Evolutionary conservation across 2,113 vertebrate genomes (phyloP).

Genomic region (Macrotis lagotis): DNA sequence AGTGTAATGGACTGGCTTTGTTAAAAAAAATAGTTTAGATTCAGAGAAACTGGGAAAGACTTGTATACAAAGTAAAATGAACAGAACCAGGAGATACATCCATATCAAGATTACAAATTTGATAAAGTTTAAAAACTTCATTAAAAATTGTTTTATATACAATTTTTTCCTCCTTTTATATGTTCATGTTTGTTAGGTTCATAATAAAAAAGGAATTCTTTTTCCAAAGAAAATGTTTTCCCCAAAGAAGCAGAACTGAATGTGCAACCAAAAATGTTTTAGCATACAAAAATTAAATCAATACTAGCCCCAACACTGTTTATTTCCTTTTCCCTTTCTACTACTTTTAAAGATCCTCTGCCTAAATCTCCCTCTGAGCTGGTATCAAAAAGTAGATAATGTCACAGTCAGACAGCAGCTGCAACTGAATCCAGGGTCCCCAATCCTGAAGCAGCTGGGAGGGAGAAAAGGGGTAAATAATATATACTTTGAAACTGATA

Average conservation of each 20-base stretch:
- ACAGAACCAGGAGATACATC: background rate
- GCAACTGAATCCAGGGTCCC: slow-evolving; percentile 72
- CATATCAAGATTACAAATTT: background rate
- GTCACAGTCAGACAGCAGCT: slow-evolving; percentile 76
- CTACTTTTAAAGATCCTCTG: slow-evolving; percentile 72
- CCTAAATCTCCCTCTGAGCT: slow-evolving; percentile 74
- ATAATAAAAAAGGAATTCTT: background rate
- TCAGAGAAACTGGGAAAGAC: background rate
- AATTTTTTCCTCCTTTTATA: background rate
- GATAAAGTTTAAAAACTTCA: background rate
- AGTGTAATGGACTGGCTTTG: background rate
- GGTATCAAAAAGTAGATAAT: slow-evolving; percentile 72
- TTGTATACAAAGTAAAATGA: background rate
- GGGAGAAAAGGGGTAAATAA: slow-evolving; percentile 50
- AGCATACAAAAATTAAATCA: slow-evolving; percentile 59
- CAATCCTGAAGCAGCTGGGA: slow-evolving; percentile 76
- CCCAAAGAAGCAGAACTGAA: slow-evolving; percentile 51
- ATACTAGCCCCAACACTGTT: slow-evolving; percentile 45
- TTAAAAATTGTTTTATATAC: background rate
- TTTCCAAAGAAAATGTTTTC: background rate
- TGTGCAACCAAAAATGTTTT: slow-evolving; percentile 29
- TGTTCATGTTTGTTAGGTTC: background rate
- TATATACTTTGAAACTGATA: slow-evolving; percentile 20
- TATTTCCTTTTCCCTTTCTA: slow-evolving; percentile 56
- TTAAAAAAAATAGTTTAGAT: background rate